Base-by-base conservation (phyloP, 2,888 invertebrate species). In the Chromoteleia sp. region DNA sequence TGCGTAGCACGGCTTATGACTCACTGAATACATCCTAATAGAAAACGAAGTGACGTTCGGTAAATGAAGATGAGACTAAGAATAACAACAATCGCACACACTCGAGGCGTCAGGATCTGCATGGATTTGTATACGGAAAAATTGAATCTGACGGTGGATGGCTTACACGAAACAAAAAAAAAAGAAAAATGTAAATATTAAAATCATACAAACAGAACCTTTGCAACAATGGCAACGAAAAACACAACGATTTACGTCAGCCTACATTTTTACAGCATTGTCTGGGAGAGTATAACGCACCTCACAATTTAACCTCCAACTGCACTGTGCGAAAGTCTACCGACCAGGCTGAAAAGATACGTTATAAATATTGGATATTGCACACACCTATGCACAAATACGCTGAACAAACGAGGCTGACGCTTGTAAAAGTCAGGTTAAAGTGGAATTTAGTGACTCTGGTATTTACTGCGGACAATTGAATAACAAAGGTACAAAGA, bases 361-460 rank as follows among this genome's bases (percentile, higher is more conserved):
- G 56, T 67, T 75, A 75, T 75, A 76, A 76, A 76, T 76, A 59
- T 65, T 43, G 67, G 30, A 68, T 58, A 67, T 58, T 59, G 50
- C 58, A 2, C 45, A 52, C 70, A 39, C 7, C 25, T 25, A 65
- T 30, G 12, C 10, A 14, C 15, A n/a, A n/a, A 59, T 15, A 19
- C 17, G 12, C n/a, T 0, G 41, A 61, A 58, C 30, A 19, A 19
- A 75, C 45, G 61, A 48, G 58, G 29, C 56, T 45, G 19, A 33
- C 17, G 65, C 48, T 33, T 65, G 74, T 75, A 65, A 75, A 75
- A 75, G 74, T 63, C 74, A 56, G 30, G 33, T 74, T 56, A 54
- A 74, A 56, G 33, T 45, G 14, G 30, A 59, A 71, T 59, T 71
- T 71, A 71, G 59, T 71, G 52, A 52, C 59, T 71, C 17, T 39